Evolutionary conservation across 2,113 vertebrate species (phyloP).

Genomic region (Gobiocypris rarus): DNA sequence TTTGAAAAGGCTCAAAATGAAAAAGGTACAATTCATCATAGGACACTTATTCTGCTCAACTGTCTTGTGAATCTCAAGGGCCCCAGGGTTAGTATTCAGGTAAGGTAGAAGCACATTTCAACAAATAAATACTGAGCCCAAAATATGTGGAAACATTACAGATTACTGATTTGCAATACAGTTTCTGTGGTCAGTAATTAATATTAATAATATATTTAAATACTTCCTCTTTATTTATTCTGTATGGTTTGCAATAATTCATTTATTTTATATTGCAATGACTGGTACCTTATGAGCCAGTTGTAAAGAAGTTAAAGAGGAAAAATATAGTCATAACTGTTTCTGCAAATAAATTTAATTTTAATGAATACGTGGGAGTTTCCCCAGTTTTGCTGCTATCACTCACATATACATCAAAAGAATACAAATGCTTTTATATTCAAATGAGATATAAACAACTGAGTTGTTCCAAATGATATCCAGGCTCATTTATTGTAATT

Average conservation of each 20-base stretch:
- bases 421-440: slow-evolving; percentile 57
- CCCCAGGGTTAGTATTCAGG: background rate
- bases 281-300: background rate
- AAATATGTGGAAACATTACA: background rate
- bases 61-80: background rate
- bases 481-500: background rate
- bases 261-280: background rate
- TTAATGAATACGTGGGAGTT: slow-evolving; percentile 55
- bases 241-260: background rate
- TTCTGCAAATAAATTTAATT: slow-evolving; percentile 50
- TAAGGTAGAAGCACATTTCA: background rate
- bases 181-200: background rate
- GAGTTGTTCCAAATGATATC: background rate
- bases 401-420: slow-evolving; percentile 55
- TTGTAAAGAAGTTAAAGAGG: background rate
- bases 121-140: background rate
- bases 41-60: background rate
- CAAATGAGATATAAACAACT: slow-evolving; percentile 54
- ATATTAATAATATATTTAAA: too few relatives aligned
- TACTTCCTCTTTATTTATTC: too few relatives aligned
- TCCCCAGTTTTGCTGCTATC: slow-evolving; percentile 43
- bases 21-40: background rate
- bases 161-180: background rate
- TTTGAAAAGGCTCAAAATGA: slow-evolving; percentile 12
- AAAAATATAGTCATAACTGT: background rate